Evolutionary conservation across 2,797 vertebrate species (phyloP).

Genomic region (Lemur catta): DNA sequence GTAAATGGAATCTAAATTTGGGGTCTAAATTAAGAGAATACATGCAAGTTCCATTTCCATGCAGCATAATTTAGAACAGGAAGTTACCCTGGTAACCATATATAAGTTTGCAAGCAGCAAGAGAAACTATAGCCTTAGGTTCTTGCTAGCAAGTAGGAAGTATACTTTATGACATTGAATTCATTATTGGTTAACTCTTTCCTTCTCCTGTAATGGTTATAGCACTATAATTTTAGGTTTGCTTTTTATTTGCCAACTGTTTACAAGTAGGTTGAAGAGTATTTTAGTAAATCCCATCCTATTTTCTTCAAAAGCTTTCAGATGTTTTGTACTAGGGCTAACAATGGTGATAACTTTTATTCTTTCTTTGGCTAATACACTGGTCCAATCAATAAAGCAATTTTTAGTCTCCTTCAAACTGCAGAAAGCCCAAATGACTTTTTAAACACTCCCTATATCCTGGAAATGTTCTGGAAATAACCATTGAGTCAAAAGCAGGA

Average conservation of each 20-base stretch:
- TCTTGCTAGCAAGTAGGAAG: conserved; percentile 53
- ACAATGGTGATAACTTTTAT: background rate
- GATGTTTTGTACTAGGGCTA: background rate
- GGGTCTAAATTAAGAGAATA: conserved; percentile 49
- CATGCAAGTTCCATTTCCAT: background rate
- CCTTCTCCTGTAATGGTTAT: background rate
- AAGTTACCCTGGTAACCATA: conserved; percentile 66
- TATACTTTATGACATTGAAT: conserved; percentile 52
- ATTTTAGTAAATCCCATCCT: background rate
- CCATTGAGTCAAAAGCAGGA: background rate
- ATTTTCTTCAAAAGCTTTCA: conserved; percentile 35
- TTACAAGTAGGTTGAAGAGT: background rate
- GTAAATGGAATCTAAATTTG: conserved; percentile 57
- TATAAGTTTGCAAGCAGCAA: conserved; percentile 50
- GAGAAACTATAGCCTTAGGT: background rate
- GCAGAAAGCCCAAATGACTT: background rate
- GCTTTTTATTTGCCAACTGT: conserved; percentile 34
- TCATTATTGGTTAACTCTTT: conserved; percentile 54
- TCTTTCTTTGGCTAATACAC: background rate
- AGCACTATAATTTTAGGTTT: conserved; percentile 30
- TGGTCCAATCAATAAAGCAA: background rate
- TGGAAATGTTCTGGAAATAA: conserved; percentile 51
- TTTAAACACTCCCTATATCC: background rate
- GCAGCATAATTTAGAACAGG: conserved; percentile 62
- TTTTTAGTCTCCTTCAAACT: background rate